Base-by-base conservation (phyloP, 2,888 invertebrate genomes). In the Caenorhabditis sinica region DNA sequence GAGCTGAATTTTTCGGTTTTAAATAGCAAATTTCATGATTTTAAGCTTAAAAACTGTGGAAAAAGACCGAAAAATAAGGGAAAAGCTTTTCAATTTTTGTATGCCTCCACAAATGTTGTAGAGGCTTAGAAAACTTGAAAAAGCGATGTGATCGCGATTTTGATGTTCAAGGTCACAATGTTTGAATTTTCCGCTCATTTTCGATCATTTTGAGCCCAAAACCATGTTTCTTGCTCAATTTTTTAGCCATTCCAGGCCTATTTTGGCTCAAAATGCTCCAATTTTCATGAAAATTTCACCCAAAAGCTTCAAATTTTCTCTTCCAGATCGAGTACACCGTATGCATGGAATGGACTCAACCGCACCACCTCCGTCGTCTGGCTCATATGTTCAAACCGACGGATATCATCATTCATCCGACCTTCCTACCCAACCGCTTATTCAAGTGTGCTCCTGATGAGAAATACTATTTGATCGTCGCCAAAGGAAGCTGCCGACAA, bases 401-500 rank as follows among this genome's bases (percentile, higher is more conserved):
- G 17, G 80, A 80, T n/a, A 66, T 80, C 9, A n/a, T 23, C 0
- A n/a, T 80, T 0, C 51, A 15, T 11, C 43, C 73, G 20, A 56
- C 30, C 30, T 66, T 45, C 25, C 72, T 72, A 33, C 79, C 79
- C 0, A 65, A 56, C 28, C 56, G n/a, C n/a, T n/a, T 88, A 13
- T 88, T 88, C 85, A 74, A 77, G 28, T 85, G 69, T 66, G 60
- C 58, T 11, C 79, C 85, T 0, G 43, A 51, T 8, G 30, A 74
- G 13, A 23, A 71, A n/a, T 88, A 88, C 53, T 60, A 71, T 40
- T 77, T 86, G 17, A 56, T 88, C 3, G 63, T 83, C 3, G 88
- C 88, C 2, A 75, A 83, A 56, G 88, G 88, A 25, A 17, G 60
- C 0, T 68, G 86, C 0, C 30, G 0, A 43, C 65, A 30, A 43